Percentiles rank a stretch among this genome's conserved stretches.
Evolutionary conservation across 2,113 vertebrate genomes (phyloP).

Genomic region (Chamaea fasciata): DNA sequence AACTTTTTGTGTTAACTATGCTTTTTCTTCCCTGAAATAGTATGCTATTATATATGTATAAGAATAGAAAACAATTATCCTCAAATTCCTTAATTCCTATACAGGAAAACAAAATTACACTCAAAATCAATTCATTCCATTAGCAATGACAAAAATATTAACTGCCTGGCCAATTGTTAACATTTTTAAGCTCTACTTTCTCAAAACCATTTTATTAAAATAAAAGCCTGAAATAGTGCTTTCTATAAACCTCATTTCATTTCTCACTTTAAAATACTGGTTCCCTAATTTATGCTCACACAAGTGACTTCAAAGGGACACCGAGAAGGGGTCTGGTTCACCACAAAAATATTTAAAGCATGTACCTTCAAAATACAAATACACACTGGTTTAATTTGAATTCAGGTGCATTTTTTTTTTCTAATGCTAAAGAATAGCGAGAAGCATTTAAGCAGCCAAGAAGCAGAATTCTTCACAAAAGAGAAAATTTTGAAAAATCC

Average conservation of each 20-base stretch:
- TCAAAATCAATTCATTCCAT: neutral
- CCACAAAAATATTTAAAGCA: neutral
- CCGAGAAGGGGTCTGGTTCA: neutral
- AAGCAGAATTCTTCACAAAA: neutral
- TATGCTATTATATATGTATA: neutral
- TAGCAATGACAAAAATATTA: neutral
- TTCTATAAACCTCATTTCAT: neutral
- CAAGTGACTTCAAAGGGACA: neutral
- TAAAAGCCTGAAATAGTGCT: neutral
- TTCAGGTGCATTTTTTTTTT: neutral
- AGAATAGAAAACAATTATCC: neutral
- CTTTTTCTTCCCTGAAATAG: neutral
- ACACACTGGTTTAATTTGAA: neutral
- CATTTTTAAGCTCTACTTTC: neutral
- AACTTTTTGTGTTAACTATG: neutral
- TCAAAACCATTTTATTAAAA: neutral
- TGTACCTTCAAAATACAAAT: neutral
- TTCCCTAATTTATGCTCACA: neutral
- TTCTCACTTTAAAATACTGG: neutral
- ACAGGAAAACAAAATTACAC: neutral
- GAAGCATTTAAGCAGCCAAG: neutral
- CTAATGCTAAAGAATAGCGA: neutral
- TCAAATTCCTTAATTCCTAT: neutral
- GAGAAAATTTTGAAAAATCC: neutral
- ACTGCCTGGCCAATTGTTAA: neutral